These are phyloP conservation scores for Cebidichthys violaceus DNA, from an alignment of 2,113 vertebrate species.

Conservation along the genomic window DNA sequence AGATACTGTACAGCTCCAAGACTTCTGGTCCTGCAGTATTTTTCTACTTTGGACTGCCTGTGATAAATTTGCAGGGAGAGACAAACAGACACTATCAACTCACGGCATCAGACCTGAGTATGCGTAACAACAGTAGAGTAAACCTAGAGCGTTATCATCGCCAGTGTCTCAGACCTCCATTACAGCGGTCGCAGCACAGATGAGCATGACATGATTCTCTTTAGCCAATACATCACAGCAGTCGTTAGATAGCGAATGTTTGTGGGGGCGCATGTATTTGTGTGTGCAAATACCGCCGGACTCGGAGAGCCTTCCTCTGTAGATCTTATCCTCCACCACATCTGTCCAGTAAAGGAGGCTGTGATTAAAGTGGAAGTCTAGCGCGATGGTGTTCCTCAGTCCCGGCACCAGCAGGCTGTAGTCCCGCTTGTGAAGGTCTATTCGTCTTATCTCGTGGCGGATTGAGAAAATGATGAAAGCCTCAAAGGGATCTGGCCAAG, in stretches of 20 bases:
- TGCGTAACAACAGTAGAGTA: slow-evolving; percentile 29
- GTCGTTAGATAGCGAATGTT: slow-evolving; percentile 22
- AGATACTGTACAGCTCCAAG: slow-evolving; percentile 21
- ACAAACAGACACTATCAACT: slow-evolving; percentile 37
- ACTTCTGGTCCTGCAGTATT: slow-evolving; percentile 26
- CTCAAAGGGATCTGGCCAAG: slow-evolving; percentile 94
- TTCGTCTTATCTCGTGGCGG: slow-evolving; percentile 97
- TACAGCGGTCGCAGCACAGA: slow-evolving; percentile 12
- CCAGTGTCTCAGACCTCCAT: slow-evolving; percentile 14
- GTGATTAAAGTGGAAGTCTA: slow-evolving; percentile 97
- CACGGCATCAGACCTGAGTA: slow-evolving; percentile 14
- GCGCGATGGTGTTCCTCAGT: slow-evolving; percentile 95
- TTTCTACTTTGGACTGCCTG: slow-evolving; percentile 19
- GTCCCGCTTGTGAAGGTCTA: slow-evolving; percentile 98
- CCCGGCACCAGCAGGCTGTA: slow-evolving; percentile 97
- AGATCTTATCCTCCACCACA: slow-evolving; percentile 99
- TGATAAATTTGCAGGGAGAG: slow-evolving; percentile 32
- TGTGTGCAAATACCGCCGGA: slow-evolving; percentile 86
- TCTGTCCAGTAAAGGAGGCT: slow-evolving; percentile 99
- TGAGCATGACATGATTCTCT: slow-evolving; percentile 25
- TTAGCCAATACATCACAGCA: slow-evolving; percentile 16
- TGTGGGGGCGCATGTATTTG: not conserved
- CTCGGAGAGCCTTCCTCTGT: slow-evolving; percentile 94
- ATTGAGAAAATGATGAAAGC: slow-evolving; percentile 99
- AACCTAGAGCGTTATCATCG: slow-evolving; percentile 32